Evolutionary conservation across 2,888 invertebrate genomes (phyloP).

Genomic region (Pseudococcus jackbeardsleyi): DNA sequence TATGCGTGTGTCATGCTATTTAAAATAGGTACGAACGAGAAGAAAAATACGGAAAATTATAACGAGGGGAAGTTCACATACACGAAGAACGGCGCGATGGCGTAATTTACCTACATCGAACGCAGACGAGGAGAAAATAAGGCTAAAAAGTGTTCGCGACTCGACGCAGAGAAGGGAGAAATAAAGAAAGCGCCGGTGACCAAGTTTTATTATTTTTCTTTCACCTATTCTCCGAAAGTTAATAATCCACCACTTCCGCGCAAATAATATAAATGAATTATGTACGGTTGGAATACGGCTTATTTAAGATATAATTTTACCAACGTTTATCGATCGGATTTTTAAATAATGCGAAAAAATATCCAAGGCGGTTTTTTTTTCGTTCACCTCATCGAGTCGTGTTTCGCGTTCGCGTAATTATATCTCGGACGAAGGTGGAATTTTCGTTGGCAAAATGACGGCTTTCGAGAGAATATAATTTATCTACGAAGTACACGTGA

Average conservation of each 20-base stretch:
- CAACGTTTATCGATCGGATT: conserved; percentile 3
- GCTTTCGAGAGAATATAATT: neutral
- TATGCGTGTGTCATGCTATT: conserved; percentile 18
- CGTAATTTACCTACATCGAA: conserved; percentile 2
- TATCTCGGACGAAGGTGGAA: neutral
- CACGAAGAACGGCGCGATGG: neutral
- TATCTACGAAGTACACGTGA: neutral
- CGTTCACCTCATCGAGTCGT: neutral
- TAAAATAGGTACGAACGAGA: neutral
- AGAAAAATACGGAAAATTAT: neutral
- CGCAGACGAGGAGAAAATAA: neutral
- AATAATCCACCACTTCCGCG: conserved; percentile 1
- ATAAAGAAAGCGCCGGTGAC: neutral
- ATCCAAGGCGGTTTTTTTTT: neutral
- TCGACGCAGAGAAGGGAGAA: neutral
- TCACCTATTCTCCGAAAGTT: neutral
- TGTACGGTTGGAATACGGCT: neutral
- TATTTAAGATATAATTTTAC: conserved; percentile 16
- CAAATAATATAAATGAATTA: conserved; percentile 40
- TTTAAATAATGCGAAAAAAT: conserved; percentile 17
- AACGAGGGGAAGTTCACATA: neutral
- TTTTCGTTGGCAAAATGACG: neutral
- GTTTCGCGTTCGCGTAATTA: neutral
- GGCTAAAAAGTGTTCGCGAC: conserved; percentile 1
- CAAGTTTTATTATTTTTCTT: neutral